phyloP scores from a whole-genome alignment of 2,797 vertebrate species.

The Acestrorhynchus altus region DNA sequence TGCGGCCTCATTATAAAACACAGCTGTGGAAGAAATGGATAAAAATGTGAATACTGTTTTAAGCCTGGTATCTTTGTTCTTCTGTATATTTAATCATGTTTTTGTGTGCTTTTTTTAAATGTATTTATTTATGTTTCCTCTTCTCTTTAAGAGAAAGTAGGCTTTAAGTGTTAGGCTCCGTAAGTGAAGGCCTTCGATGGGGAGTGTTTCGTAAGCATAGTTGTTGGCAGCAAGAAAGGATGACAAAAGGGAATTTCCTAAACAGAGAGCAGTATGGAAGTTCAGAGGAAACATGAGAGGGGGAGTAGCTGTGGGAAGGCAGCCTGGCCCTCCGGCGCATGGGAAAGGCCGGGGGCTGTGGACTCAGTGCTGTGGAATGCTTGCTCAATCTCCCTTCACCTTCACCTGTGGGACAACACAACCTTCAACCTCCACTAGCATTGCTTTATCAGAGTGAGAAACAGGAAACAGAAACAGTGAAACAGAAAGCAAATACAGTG shows the following conservation, averaged over 20 bases:
- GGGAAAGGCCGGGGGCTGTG: conserved; percentile 40
- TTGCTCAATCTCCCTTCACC: conserved; percentile 4
- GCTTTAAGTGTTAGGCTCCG: neutral
- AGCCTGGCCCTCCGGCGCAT: conserved; percentile 14
- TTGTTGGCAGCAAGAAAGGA: conserved; percentile 40
- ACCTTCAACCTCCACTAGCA: neutral
- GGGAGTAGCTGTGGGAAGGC: conserved; percentile 1
- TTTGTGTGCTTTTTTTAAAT: neutral
- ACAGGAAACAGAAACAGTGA: neutral
- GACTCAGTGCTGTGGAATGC: conserved; percentile 46
- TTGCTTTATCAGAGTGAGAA: neutral
- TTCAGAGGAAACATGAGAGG: conserved; percentile 41
- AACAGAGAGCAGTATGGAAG: conserved; percentile 16
- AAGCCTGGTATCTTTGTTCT: no score
- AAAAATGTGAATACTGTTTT: no score
- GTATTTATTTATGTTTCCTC: neutral
- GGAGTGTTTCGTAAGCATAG: conserved; percentile 20
- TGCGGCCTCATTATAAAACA: no score
- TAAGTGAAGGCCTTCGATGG: neutral
- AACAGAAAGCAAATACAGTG: neutral
- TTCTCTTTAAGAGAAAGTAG: neutral
- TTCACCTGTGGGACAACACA: conserved; percentile 35
- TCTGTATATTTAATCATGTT: no score
- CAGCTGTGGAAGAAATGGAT: no score
- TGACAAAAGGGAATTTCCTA: conserved; percentile 50